Conservation (phyloP, 2,113 vertebrate genomes). For the Chloropsis cyanopogon region DNA sequence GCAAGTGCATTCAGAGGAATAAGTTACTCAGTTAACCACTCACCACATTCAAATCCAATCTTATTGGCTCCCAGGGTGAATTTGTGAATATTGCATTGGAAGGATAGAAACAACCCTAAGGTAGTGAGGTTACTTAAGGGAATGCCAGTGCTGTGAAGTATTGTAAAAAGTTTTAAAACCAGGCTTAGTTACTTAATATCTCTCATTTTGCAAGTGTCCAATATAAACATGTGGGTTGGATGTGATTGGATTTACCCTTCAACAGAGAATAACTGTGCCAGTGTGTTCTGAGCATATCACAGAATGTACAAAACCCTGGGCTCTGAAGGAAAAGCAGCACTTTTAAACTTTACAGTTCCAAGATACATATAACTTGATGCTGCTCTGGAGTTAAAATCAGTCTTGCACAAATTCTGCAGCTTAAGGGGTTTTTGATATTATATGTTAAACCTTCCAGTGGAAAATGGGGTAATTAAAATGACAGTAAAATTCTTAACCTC, state of each 20-base stretch:
- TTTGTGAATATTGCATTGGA: background rate
- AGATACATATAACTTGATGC: background rate
- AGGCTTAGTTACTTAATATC: constrained; percentile 20
- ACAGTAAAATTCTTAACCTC: background rate
- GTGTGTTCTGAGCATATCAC: background rate
- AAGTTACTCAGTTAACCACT: background rate
- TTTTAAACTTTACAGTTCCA: background rate
- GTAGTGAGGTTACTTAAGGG: constrained; percentile 6
- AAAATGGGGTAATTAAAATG: background rate
- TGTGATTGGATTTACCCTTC: constrained; percentile 34
- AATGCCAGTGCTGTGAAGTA: background rate
- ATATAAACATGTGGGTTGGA: background rate
- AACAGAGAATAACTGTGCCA: background rate
- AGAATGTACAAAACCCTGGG: background rate
- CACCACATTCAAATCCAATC: background rate
- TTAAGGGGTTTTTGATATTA: background rate
- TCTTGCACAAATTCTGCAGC: background rate
- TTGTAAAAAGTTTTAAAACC: background rate
- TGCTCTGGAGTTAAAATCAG: background rate
- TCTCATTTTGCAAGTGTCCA: constrained; percentile 17
- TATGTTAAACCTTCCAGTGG: background rate
- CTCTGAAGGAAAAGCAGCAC: background rate
- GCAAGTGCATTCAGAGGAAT: background rate
- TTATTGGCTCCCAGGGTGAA: background rate
- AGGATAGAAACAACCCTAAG: background rate